Percentiles rank a stretch among this genome's conserved stretches.
phyloP scores from a whole-genome alignment of 2,888 invertebrate species.

The Diarsia mendica region DNA sequence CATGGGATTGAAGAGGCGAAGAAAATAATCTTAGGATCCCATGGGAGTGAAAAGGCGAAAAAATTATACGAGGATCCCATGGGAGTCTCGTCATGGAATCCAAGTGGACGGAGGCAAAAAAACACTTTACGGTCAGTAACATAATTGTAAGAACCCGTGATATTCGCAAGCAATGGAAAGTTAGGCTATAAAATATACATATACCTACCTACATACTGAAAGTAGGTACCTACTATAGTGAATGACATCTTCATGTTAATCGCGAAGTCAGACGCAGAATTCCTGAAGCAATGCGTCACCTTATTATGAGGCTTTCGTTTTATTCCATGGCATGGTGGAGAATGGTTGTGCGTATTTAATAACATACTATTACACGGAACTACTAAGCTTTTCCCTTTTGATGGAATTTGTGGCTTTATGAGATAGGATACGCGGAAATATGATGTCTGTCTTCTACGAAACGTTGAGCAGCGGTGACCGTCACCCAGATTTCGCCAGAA shows the following conservation, averaged over 20 bases:
- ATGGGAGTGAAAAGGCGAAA: too few relatives aligned
- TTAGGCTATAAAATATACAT: not conserved
- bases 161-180: not conserved
- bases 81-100: too few relatives aligned
- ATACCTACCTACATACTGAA: not conserved
- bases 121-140: not conserved
- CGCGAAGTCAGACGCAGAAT: slow-evolving; percentile 28
- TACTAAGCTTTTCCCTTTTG: slow-evolving; percentile 25
- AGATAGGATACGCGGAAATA: not conserved
- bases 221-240: not conserved
- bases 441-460: not conserved
- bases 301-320: slow-evolving; percentile 19
- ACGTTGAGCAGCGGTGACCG: not conserved
- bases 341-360: slow-evolving; percentile 25
- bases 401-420: not conserved
- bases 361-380: slow-evolving; percentile 16
- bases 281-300: slow-evolving; percentile 46
- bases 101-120: too few relatives aligned
- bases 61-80: too few relatives aligned
- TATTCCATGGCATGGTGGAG: slow-evolving; percentile 4
- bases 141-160: too few relatives aligned
- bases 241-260: slow-evolving; percentile 34
- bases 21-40: too few relatives aligned
- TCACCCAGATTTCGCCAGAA: not conserved
- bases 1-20: too few relatives aligned